Conservation (phyloP, 2,113 vertebrate species). For the Ellobius talpinus region DNA sequence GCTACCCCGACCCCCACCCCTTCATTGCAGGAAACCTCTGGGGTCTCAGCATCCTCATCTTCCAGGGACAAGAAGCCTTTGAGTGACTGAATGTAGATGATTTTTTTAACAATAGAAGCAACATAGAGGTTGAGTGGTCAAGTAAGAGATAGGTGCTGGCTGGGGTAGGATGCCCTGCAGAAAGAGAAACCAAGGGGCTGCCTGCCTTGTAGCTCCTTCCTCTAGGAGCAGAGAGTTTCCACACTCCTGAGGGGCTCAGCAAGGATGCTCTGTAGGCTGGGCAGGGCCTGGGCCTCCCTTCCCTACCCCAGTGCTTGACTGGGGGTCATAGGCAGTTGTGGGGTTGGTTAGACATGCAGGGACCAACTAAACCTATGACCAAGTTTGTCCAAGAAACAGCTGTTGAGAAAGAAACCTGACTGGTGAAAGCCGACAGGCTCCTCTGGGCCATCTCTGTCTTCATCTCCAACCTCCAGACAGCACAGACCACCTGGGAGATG, state of each 20-base stretch:
- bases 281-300: too few species aligned
- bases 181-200: not conserved
- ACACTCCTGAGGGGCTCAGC: not conserved
- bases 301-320: not conserved
- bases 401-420: not conserved
- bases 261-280: too few species aligned
- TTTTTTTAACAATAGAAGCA: slow-evolving; percentile 71
- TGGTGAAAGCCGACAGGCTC: not conserved
- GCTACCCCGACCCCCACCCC: too few species aligned
- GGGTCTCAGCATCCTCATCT: slow-evolving; percentile 20
- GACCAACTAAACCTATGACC: not conserved
- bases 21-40: accelerated
- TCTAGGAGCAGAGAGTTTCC: not conserved
- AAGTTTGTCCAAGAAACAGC: not conserved
- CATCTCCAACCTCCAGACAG: not conserved
- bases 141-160: not conserved
- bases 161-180: not conserved
- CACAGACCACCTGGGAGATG: not conserved
- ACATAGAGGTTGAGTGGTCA: slow-evolving; percentile 27
- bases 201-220: not conserved
- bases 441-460: not conserved
- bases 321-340: not conserved
- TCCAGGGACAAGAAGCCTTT: not conserved
- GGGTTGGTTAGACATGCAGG: not conserved
- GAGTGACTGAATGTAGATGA: slow-evolving; percentile 51